phyloP scores from a whole-genome alignment of 1,140 invertebrate species.

The Euglossa dilemma region DNA sequence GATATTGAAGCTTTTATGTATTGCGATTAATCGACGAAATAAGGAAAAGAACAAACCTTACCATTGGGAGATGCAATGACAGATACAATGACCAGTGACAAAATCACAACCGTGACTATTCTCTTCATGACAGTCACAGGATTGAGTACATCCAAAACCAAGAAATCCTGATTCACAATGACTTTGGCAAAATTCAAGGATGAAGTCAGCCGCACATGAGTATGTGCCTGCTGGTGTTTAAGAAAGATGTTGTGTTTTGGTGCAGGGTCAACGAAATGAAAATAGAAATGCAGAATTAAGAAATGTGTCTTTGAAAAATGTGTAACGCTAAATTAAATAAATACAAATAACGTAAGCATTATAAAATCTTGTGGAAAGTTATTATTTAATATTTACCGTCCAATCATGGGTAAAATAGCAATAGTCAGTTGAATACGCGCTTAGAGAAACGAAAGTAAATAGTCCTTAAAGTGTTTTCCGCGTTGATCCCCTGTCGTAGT shows the following conservation, averaged over 20 bases:
- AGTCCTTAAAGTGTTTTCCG: no score
- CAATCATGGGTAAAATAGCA: no score
- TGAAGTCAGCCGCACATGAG: slow-evolving; percentile 93
- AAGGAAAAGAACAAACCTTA: slow-evolving; percentile 84
- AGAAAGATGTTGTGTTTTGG: slow-evolving; percentile 53
- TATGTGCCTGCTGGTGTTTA: slow-evolving; percentile 86
- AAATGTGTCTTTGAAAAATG: background rate
- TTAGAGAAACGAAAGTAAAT: no score
- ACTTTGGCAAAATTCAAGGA: slow-evolving; percentile 89
- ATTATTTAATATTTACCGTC: no score
- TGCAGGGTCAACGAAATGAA: slow-evolving; percentile 52
- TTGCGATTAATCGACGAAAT: slow-evolving; percentile 40
- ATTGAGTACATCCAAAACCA: slow-evolving; percentile 88
- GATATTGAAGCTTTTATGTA: background rate
- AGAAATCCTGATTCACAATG: slow-evolving; percentile 87
- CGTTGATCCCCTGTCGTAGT: no score
- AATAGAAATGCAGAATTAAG: background rate
- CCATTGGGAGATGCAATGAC: slow-evolving; percentile 90
- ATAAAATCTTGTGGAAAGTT: no score
- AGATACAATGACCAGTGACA: slow-evolving; percentile 91
- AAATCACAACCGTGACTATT: slow-evolving; percentile 90
- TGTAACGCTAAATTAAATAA: background rate
- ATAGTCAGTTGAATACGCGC: no score
- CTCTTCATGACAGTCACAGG: slow-evolving; percentile 88
- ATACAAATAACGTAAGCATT: background rate